phyloP scores from a whole-genome alignment of 2,797 vertebrate genomes.

The Diceros bicornis region DNA sequence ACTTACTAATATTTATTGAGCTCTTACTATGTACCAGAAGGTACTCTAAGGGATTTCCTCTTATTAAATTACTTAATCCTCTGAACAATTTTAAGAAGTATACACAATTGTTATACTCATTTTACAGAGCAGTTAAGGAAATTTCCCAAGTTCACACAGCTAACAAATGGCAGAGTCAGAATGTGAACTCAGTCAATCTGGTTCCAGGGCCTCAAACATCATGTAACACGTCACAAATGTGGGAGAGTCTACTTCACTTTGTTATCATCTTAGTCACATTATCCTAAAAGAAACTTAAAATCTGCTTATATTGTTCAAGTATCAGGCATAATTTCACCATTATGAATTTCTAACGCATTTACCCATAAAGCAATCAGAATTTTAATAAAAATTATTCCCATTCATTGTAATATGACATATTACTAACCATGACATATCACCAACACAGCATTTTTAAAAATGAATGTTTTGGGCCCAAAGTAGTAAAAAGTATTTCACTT shows the following conservation, averaged over 20 bases:
- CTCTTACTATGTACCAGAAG: not conserved
- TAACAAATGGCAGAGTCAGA: not conserved
- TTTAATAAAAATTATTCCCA: slow-evolving; percentile 26
- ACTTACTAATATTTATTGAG: not conserved
- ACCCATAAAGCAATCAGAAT: not conserved
- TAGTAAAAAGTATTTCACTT: slow-evolving; percentile 48
- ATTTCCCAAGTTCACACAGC: not conserved
- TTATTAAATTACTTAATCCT: not conserved
- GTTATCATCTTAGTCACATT: not conserved
- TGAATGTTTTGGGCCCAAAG: not conserved
- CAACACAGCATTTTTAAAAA: not conserved
- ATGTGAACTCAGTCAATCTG: not conserved
- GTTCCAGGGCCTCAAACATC: not conserved
- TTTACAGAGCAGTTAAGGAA: slow-evolving; percentile 11
- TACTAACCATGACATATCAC: slow-evolving; percentile 9
- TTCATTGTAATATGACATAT: not conserved
- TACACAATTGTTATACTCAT: not conserved
- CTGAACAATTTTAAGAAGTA: not conserved
- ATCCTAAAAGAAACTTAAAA: not conserved
- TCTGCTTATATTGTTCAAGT: not conserved
- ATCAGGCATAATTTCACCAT: not conserved
- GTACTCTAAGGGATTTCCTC: not conserved
- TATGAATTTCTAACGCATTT: not conserved
- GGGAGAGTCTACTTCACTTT: not conserved
- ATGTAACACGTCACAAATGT: not conserved